A percentile compares a stretch with the other conserved stretches of the same genome.
Evolutionary conservation across 2,113 vertebrate genomes (phyloP).

Genomic region (Indicator indicator): DNA sequence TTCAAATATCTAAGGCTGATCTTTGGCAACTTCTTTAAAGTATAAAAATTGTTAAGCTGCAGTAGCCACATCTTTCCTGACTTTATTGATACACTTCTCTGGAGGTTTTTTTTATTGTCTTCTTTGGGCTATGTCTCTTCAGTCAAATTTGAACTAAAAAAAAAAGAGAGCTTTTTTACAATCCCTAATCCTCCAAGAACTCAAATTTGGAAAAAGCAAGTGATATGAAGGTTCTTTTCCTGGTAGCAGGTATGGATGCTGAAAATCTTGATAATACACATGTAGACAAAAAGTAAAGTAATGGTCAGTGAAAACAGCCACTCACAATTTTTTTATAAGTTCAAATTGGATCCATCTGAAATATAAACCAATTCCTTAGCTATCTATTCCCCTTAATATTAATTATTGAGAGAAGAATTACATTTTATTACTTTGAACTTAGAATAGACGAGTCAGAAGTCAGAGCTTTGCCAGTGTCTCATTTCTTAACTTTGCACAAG

Average conservation of each 20-base stretch:
- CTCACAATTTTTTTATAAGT: not conserved
- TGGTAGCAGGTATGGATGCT: rapidly evolving
- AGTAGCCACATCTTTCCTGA: not conserved
- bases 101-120: not conserved
- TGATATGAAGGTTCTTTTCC: not conserved
- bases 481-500: not conserved
- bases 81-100: not conserved
- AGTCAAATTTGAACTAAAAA: not conserved
- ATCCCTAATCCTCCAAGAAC: not conserved
- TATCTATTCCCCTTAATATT: not conserved
- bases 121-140: not conserved
- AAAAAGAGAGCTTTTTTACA: not conserved
- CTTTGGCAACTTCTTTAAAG: not conserved
- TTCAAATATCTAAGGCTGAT: not conserved
- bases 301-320: not conserved
- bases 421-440: not conserved
- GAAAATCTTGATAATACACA: not conserved
- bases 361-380: not conserved
- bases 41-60: not conserved
- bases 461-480: not conserved
- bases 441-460: not conserved
- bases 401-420: not conserved
- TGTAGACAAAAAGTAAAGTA: not conserved
- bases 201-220: not conserved
- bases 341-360: not conserved